Conservation (phyloP, 1,140 invertebrate genomes). For the Zelostemma sp. region DNA sequence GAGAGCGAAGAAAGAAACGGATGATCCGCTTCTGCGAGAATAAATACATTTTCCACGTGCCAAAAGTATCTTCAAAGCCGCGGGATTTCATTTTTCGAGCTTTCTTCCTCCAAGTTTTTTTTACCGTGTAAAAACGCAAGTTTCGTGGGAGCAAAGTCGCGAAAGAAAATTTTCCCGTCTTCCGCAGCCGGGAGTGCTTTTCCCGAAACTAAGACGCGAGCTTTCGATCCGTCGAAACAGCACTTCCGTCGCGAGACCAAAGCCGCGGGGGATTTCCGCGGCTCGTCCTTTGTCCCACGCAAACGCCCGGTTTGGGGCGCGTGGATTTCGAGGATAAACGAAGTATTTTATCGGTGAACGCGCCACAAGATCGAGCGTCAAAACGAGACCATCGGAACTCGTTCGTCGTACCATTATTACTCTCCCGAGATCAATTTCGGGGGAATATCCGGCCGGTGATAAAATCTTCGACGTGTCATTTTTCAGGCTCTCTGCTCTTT, state of each 20-base stretch:
- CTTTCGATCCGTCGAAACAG: conserved; percentile 25
- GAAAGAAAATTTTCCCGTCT: neutral
- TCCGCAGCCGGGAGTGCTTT: neutral
- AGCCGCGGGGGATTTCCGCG: conserved; percentile 28
- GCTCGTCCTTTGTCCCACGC: conserved; percentile 8
- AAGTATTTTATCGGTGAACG: conserved; percentile 16
- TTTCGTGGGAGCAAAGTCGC: neutral
- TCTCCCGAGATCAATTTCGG: conserved; percentile 52
- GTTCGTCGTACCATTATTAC: conserved; percentile 50
- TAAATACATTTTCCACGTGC: conserved; percentile 19
- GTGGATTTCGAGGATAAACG: conserved; percentile 14
- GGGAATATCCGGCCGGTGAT: conserved; percentile 38
- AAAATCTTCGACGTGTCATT: conserved; percentile 27
- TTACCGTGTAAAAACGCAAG: too few relatives aligned
- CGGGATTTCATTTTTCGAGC: too few relatives aligned
- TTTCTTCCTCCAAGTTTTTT: too few relatives aligned
- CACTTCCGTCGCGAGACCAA: conserved; percentile 27
- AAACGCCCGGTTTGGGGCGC: neutral
- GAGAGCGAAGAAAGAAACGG: conserved; percentile 19
- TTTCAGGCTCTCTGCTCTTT: conserved; percentile 7
- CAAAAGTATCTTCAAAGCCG: neutral
- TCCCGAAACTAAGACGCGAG: conserved; percentile 28
- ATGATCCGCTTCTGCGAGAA: conserved; percentile 22
- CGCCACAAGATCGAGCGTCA: neutral
- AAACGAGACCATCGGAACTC: conserved; percentile 12